Percentiles rank a stretch among this genome's conserved stretches.
These are phyloP conservation scores for Drosophila pseudoobscura DNA, from an alignment of 1,140 invertebrate genomes.

Conservation along the genomic window DNA sequence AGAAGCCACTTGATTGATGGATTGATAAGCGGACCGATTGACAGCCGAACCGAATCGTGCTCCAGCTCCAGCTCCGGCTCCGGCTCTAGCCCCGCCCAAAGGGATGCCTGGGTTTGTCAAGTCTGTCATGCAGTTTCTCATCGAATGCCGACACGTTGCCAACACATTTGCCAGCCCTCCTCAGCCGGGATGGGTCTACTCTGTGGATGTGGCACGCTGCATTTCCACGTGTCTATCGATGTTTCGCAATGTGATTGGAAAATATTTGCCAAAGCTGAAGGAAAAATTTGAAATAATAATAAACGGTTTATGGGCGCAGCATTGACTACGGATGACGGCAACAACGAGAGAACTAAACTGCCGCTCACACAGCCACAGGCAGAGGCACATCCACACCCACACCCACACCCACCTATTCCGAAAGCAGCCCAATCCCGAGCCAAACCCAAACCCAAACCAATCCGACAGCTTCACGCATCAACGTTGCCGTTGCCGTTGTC, in stretches of 20 bases:
- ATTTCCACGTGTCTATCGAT: conserved; percentile 70
- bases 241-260: conserved; percentile 49
- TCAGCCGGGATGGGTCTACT: not conserved
- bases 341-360: conserved; percentile 41
- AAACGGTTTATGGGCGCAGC: conserved; percentile 61
- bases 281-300: conserved; percentile 72
- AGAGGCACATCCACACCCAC: not conserved
- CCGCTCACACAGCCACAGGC: not conserved
- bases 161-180: conserved; percentile 52
- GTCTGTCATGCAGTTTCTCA: conserved; percentile 15
- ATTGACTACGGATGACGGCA: conserved; percentile 41
- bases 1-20: conserved; percentile 45
- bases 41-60: conserved; percentile 25
- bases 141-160: conserved; percentile 52
- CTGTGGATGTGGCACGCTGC: conserved; percentile 20
- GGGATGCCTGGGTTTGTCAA: no score
- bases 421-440: not conserved
- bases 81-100: not conserved
- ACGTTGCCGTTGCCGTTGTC: not conserved
- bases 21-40: conserved; percentile 54
- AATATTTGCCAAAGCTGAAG: conserved; percentile 45
- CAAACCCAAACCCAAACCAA: not conserved
- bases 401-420: no score
- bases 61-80: not conserved
- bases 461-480: conserved; percentile 25